Evolutionary conservation across 2,113 vertebrate genomes (phyloP).

Genomic region (Lota lota): DNA sequence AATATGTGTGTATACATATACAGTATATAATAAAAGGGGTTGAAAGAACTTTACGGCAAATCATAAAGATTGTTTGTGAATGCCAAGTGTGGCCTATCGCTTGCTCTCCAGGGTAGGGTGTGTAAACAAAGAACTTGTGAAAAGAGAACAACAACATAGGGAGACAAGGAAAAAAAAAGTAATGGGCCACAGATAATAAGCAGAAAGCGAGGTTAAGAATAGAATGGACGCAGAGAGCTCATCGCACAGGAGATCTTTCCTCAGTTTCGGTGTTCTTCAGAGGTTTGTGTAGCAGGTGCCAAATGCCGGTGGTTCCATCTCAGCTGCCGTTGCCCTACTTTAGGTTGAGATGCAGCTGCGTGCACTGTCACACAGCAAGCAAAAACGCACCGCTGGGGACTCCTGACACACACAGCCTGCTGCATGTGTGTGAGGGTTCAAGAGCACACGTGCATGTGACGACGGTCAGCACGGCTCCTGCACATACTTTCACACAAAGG

Average conservation of each 20-base stretch:
- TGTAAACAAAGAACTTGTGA: constrained; percentile 12
- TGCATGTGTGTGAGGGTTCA: background rate
- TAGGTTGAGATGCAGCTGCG: constrained; percentile 60
- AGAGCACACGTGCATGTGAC: too few species aligned
- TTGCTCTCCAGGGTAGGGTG: too few species aligned
- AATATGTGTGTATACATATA: too few species aligned
- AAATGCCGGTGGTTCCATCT: constrained; percentile 53
- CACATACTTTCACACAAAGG: too few species aligned
- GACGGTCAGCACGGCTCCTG: too few species aligned
- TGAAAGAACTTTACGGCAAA: too few species aligned
- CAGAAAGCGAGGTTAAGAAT: constrained; percentile 27
- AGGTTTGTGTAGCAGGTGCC: constrained; percentile 60
- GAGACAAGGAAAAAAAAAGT: background rate
- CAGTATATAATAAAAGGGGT: too few species aligned
- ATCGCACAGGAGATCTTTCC: constrained; percentile 53
- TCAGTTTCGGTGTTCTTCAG: constrained; percentile 53
- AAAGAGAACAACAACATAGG: background rate
- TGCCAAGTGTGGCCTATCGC: constrained; percentile 53
- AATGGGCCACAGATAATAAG: background rate
- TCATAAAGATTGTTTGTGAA: constrained; percentile 40
- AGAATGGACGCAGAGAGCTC: constrained; percentile 16
- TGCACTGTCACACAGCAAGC: constrained; percentile 49
- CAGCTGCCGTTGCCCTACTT: constrained; percentile 58
- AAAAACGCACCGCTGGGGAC: constrained; percentile 64
- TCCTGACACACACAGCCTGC: constrained; percentile 4